Evolutionary conservation across 2,797 vertebrate species (phyloP).

Genomic region (Holocentrus rufus): DNA sequence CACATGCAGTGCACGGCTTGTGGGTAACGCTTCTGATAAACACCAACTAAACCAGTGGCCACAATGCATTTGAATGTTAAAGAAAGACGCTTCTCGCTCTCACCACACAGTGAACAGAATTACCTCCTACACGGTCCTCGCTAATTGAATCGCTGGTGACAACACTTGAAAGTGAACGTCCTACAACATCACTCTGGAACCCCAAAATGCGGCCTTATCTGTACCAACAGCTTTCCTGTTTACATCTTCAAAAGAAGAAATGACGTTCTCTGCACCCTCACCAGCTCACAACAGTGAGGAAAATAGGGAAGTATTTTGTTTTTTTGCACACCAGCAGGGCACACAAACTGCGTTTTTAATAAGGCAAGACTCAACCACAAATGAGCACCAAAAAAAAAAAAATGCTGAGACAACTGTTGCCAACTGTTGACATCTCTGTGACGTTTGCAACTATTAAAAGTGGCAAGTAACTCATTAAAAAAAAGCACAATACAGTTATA

Average conservation of each 20-base stretch:
- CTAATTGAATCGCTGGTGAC: background rate
- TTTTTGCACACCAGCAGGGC: slow-evolving; percentile 25
- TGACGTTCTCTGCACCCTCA: slow-evolving; percentile 34
- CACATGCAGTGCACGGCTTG: slow-evolving; percentile 51
- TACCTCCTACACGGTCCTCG: background rate
- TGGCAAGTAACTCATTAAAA: slow-evolving; percentile 5
- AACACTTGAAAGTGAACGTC: background rate
- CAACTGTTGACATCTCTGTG: background rate
- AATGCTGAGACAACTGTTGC: slow-evolving; percentile 21
- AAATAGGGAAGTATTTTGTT: slow-evolving; percentile 40
- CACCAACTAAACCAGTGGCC: slow-evolving; percentile 2
- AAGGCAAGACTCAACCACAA: slow-evolving; percentile 28
- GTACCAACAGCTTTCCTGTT: slow-evolving; percentile 65
- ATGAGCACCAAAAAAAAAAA: background rate
- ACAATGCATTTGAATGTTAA: background rate
- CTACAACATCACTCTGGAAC: slow-evolving; percentile 25
- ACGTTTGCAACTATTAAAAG: background rate
- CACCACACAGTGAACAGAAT: slow-evolving; percentile 2
- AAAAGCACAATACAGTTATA: background rate
- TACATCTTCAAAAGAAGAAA: slow-evolving; percentile 62
- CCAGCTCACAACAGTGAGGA: slow-evolving; percentile 2
- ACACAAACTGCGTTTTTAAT: slow-evolving; percentile 26
- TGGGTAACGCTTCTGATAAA: slow-evolving; percentile 30
- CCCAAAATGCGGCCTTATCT: slow-evolving; percentile 26
- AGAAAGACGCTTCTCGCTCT: slow-evolving; percentile 2